phyloP scores from a whole-genome alignment of 2,113 vertebrate genomes.

The Holacanthus passer region DNA sequence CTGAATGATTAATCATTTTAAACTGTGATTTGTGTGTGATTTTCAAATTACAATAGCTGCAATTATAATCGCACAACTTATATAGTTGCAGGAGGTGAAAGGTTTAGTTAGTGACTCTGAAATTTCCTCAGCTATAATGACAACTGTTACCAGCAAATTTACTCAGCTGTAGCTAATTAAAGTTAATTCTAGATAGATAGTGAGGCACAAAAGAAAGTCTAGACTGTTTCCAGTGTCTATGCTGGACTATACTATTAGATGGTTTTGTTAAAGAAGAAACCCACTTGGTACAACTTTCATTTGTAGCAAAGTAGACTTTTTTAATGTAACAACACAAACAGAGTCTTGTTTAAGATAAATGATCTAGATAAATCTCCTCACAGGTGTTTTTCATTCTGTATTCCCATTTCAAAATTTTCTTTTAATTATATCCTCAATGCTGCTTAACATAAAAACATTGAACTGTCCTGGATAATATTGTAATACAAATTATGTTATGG shows the following conservation, averaged over 20 bases:
- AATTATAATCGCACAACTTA: background rate
- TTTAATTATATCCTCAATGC: no score
- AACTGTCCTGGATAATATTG: background rate
- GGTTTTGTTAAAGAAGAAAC: background rate
- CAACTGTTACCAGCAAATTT: background rate
- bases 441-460: no score
- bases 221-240: no score
- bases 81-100: background rate
- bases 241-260: no score
- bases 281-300: no score
- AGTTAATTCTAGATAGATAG: background rate
- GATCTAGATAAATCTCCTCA: no score
- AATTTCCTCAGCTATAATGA: background rate
- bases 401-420: no score
- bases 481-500: background rate
- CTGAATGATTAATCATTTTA: background rate
- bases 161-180: background rate
- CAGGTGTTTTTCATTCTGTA: no score
- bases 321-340: background rate
- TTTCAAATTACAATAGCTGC: background rate
- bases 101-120: background rate
- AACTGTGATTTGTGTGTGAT: background rate
- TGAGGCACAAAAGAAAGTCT: background rate
- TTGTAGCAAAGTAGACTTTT: no score
- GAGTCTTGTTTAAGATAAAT: background rate